phyloP scores from a whole-genome alignment of 2,888 invertebrate species.

The Cataglyphis altisquamis region DNA sequence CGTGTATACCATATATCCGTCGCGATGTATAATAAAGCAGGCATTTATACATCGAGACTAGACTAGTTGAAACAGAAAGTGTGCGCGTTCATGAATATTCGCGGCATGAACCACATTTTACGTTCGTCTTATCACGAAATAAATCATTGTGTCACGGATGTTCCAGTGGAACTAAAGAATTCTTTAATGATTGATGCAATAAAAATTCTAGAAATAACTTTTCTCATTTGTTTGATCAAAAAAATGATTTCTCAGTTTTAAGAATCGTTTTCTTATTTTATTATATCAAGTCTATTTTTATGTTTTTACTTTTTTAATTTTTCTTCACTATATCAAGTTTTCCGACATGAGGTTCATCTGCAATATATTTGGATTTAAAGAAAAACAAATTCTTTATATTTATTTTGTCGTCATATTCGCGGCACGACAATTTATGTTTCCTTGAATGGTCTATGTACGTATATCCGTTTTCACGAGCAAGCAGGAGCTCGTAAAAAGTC shows the following conservation, averaged over 20 bases:
- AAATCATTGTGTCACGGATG: not conserved
- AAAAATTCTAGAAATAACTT: not conserved
- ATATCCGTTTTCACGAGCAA: slow-evolving; percentile 32
- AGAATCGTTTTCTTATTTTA: not conserved
- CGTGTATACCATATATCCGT: slow-evolving; percentile 21
- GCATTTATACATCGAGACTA: slow-evolving; percentile 52
- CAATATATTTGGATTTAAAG: not conserved
- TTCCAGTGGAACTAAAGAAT: not conserved
- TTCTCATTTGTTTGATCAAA: not conserved
- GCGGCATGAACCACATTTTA: slow-evolving; percentile 27
- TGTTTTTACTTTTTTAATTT: too few species aligned
- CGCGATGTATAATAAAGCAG: slow-evolving; percentile 53
- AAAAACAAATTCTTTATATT: not conserved
- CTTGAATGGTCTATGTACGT: not conserved
- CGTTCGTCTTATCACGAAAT: slow-evolving; percentile 27
- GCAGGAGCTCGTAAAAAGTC: not conserved
- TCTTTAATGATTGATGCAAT: not conserved
- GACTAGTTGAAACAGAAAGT: slow-evolving; percentile 64
- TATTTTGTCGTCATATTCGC: not conserved
- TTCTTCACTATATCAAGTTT: not conserved
- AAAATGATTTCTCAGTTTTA: not conserved
- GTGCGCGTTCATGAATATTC: not conserved
- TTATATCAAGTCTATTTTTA: too few species aligned
- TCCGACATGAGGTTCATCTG: not conserved
- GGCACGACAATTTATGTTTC: slow-evolving; percentile 12